Base-by-base conservation (phyloP, 2,888 invertebrate species). In the Odontomyia ornata region DNA sequence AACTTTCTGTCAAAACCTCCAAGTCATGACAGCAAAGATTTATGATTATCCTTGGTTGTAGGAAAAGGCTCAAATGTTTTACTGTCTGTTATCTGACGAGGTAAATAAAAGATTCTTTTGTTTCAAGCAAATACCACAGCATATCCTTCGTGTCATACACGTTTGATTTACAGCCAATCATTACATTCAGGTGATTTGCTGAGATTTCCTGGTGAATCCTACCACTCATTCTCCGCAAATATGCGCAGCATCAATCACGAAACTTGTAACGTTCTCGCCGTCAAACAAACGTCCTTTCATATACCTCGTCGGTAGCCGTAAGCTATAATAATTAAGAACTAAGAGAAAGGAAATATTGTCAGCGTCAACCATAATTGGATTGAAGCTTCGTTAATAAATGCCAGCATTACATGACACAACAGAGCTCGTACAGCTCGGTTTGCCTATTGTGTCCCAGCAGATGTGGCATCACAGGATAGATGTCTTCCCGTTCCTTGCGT, bases 271-370 rank as follows among this genome's bases (percentile, higher is more conserved):
- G n/a, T 60, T 25, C 60, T 23, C 11, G 25, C 5, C 60, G 23
- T 60, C 60, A 21, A 1, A 1, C 60, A 52, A 15, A 4, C 1
- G 7, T 60, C 23, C 23, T 5, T 25, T 60, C 23, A 60, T 23
- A 60, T 60, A 23, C 25, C 60, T 60, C 15, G 11, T 23, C 23
- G 52, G n/a, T 9, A 4, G 4, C 52, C 52, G 15, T 4, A 5
- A 52, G 52, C 52, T 25, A 25, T n/a, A 25, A 69, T 73, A 73
- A 73, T 73, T 73, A 73, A 57, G 57, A 27, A 60, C 73, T 73
- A 60, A 57, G 43, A 36, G 21, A 25, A 5, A 15, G 60, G 7
- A 72, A 69, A 52, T 15, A 73, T 73, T 73, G 73, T 36, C 60
- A 57, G 36, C 36, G 73, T n/a, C 73, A 73, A 60, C 36, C 43